Evolutionary conservation across 2,888 invertebrate species (phyloP).

Genomic region (Nymphalis c-album): DNA sequence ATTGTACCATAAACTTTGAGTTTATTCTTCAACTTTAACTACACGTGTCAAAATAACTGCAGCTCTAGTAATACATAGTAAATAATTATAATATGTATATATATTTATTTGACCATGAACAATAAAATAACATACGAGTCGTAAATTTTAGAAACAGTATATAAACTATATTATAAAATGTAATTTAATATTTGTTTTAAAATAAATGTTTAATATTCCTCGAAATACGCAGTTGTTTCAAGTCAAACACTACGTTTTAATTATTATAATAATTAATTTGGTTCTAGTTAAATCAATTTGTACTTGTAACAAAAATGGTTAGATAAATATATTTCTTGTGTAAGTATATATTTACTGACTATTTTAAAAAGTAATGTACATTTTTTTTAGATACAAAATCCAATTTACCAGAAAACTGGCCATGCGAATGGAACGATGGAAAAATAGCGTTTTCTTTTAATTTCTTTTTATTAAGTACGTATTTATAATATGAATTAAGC

Average conservation of each 20-base stretch:
- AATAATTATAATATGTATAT: no score
- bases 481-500: neutral
- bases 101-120: no score
- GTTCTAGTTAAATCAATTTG: neutral
- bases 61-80: no score
- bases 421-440: constrained; percentile 55
- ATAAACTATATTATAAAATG: neutral
- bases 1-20: no score
- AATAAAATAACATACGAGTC: no score
- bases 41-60: no score
- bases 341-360: neutral
- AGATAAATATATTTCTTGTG: neutral
- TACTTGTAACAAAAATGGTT: constrained; percentile 3
- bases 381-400: constrained; percentile 11
- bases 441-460: constrained; percentile 58
- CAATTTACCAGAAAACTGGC: constrained; percentile 53
- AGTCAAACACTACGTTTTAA: neutral
- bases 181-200: no score
- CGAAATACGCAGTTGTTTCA: neutral
- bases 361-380: neutral
- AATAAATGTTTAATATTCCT: no score
- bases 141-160: neutral
- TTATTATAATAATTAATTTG: neutral
- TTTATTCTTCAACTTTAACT: no score
- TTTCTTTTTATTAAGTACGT: constrained; percentile 62